Base-by-base conservation (phyloP, 1,140 invertebrate genomes). In the Lepeophtheirus salmonis region DNA sequence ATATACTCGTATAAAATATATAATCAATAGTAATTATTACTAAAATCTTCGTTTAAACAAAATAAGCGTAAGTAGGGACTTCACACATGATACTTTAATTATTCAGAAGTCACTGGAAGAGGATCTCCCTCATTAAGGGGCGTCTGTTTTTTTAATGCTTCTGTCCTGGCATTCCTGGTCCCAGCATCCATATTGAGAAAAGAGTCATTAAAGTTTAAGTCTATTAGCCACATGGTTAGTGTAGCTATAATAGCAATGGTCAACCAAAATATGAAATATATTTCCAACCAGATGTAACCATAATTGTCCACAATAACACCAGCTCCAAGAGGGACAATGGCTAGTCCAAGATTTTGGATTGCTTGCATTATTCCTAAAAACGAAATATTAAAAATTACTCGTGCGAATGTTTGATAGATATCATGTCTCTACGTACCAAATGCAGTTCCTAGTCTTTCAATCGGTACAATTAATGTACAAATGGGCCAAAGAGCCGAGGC, bases 401-500 rank as follows among this genome's bases (percentile, higher is more conserved):
- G n/a, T 41, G 30, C n/a, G 30, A 41, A 41, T 41, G n/a, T 41
- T 41, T n/a, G n/a, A 41, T 41, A 10, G 6, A 41, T 41, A 10
- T n/a, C 30, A 6, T n/a, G 6, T n/a, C 30, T n/a, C 30, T n/a
- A 2, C 55, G 22, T 83, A 74, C 94, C 94, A 77, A 95, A 97
- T 17, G 92, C 92, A 52, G 91, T 95, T 55, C 91, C 92, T 24
- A 96, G 72, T 71, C 95, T 89, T 74, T 89, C 80, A 70, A 91
- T 83, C 12, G 87, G 86, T 62, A 95, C 83, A 62, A 96, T 82
- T 18, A 94, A 74, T 1, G 91, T 80, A 20, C 96, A 87, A 67
- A 97, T 74, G 4, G 92, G 92, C 92, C 94, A 97, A 13, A 97
- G 72, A 57, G 88, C 85, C 74, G 86, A 89, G 0, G 91, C 90